Conservation (phyloP, 2,797 vertebrate genomes). For the Threskiornis aethiopicus region DNA sequence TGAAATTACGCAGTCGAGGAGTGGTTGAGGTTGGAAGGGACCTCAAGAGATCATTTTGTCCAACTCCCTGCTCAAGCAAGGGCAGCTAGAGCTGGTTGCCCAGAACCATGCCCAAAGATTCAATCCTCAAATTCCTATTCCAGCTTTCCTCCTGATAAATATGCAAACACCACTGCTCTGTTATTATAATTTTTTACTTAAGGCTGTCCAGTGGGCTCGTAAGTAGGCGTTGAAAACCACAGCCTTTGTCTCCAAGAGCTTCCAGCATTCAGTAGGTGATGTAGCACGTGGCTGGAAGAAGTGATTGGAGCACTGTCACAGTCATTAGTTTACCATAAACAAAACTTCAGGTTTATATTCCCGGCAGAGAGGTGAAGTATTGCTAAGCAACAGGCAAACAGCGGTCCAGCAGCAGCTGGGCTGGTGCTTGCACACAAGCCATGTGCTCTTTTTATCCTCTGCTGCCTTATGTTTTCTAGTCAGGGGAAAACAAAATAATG, state of each 20-base stretch:
- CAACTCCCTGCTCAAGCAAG: neutral
- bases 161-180: neutral
- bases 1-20: neutral
- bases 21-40: neutral
- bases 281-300: neutral
- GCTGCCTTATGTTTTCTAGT: neutral
- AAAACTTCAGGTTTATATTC: neutral
- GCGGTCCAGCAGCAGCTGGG: slow-evolving; percentile 7
- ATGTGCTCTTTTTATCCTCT: neutral
- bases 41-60: neutral
- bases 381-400: slow-evolving; percentile 36
- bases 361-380: neutral
- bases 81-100: neutral
- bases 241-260: neutral
- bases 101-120: neutral
- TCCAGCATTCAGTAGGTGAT: neutral
- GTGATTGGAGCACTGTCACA: neutral
- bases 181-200: neutral
- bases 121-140: neutral
- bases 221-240: neutral
- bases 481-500: neutral
- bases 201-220: neutral
- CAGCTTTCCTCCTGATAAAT: neutral
- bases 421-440: neutral
- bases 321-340: neutral